These are phyloP conservation scores for Nycticryphes semicollaris DNA, from an alignment of 2,113 vertebrate genomes.

Conservation along the genomic window DNA sequence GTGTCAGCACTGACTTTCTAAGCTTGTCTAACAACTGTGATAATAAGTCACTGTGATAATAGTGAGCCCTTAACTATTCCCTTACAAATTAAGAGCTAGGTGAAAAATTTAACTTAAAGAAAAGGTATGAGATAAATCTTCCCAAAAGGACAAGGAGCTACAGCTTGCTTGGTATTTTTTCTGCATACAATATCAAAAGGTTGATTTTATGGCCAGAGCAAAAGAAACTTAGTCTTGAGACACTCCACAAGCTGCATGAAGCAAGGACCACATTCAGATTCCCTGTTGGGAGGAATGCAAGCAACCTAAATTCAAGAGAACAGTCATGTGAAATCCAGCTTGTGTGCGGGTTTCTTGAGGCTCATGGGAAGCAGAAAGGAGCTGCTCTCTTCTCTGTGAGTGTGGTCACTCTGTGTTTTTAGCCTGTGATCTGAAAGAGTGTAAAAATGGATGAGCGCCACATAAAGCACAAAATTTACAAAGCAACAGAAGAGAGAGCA, in stretches of 20 bases:
- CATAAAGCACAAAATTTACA: background rate
- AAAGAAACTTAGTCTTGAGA: background rate
- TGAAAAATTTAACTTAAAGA: background rate
- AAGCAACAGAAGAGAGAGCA: background rate
- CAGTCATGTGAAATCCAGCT: background rate
- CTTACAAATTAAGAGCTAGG: background rate
- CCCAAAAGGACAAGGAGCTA: background rate
- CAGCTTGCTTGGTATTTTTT: background rate
- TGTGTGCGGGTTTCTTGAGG: background rate
- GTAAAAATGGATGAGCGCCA: background rate
- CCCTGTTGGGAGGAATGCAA: background rate
- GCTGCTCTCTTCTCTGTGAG: background rate
- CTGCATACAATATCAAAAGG: background rate
- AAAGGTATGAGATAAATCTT: background rate
- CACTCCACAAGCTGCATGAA: background rate
- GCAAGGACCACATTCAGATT: background rate
- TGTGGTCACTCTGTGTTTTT: background rate
- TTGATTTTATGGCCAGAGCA: background rate
- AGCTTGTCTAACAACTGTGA: background rate
- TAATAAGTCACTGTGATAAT: background rate
- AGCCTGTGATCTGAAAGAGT: background rate
- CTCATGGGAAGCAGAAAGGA: background rate
- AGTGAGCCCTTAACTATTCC: background rate
- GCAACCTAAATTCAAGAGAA: background rate
- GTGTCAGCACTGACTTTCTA: slow-evolving; percentile 4